These are phyloP conservation scores for Semnornis frantzii DNA, from an alignment of 2,113 vertebrate genomes.

Conservation along the genomic window DNA sequence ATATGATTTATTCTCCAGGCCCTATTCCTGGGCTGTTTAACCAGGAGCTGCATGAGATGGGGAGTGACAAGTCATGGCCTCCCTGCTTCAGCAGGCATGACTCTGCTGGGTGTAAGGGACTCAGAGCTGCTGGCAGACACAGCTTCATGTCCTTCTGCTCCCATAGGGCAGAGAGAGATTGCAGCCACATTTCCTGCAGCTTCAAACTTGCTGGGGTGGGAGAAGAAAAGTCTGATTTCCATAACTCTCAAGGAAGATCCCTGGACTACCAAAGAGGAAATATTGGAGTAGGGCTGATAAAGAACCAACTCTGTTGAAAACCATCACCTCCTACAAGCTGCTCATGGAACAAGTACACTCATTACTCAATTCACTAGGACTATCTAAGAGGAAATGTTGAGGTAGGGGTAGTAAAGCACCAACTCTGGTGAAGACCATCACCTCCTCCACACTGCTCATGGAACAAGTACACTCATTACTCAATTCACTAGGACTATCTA, in stretches of 20 bases:
- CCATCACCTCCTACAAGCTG: neutral
- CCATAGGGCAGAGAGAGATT: neutral
- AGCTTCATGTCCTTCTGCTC: neutral
- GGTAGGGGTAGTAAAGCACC: neutral
- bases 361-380: too few species aligned
- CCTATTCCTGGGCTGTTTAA: neutral
- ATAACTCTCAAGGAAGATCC: neutral
- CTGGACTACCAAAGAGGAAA: too few species aligned
- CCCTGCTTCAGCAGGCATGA: neutral
- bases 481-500: neutral
- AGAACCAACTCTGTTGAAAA: neutral
- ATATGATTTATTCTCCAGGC: too few species aligned
- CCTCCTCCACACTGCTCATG: neutral
- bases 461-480: too few species aligned
- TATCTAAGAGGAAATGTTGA: neutral
- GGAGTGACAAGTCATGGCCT: neutral
- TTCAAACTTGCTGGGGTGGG: neutral
- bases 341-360: neutral
- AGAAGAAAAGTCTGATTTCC: neutral
- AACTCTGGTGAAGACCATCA: neutral
- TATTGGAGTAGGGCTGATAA: neutral
- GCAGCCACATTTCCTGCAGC: neutral
- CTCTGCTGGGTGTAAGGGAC: neutral
- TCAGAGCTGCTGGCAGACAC: neutral
- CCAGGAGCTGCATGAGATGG: neutral